Percentiles rank a stretch among this genome's conserved stretches.
Conservation (phyloP, 2,113 vertebrate species). For the Gavia stellata region DNA sequence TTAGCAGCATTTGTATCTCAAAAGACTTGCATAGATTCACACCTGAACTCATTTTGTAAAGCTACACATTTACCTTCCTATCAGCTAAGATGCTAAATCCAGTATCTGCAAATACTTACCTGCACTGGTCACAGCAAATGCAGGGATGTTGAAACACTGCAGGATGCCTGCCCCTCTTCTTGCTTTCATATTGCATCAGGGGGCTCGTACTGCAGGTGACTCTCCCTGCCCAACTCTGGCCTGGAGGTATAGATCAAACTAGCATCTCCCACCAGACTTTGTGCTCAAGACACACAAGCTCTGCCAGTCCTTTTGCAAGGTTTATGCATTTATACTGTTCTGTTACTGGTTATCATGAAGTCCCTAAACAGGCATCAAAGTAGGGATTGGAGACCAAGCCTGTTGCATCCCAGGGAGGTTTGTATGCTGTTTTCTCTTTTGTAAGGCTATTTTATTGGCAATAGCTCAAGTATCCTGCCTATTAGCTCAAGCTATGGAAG, state of each 20-base stretch:
- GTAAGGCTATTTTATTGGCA: background rate
- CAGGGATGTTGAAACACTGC: background rate
- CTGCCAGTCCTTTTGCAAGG: background rate
- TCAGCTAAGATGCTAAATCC: background rate
- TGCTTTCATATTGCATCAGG: background rate
- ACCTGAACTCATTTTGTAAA: background rate
- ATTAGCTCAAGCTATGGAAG: background rate
- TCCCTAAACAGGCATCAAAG: background rate
- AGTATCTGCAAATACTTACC: background rate
- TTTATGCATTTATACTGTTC: background rate
- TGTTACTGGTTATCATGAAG: background rate
- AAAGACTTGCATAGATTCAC: background rate
- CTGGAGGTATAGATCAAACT: background rate
- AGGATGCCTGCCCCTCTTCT: background rate
- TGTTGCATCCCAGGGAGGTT: background rate
- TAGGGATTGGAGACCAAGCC: background rate
- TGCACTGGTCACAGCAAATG: background rate
- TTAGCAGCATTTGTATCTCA: background rate
- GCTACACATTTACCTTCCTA: background rate
- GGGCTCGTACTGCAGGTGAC: accelerated
- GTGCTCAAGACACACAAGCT: background rate
- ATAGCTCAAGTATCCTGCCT: background rate
- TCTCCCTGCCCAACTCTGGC: accelerated
- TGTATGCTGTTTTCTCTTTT: background rate
- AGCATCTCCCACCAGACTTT: background rate